Evolutionary conservation across 2,888 invertebrate species (phyloP).

Genomic region (Nymphalis polychloros): DNA sequence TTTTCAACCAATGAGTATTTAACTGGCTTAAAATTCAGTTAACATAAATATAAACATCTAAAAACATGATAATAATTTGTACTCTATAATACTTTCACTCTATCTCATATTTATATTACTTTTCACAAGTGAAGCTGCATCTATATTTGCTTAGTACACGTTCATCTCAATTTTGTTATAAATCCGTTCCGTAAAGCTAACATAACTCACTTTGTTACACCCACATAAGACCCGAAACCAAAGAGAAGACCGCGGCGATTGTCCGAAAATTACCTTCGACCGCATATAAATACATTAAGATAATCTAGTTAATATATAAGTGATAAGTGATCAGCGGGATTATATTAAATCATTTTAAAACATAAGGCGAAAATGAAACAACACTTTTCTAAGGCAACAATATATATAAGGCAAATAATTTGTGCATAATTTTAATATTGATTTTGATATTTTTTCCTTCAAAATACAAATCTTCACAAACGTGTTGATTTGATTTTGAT

Average conservation of each 20-base stretch:
- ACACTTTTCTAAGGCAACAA: background rate
- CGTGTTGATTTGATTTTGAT: too few relatives aligned
- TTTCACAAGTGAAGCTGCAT: background rate
- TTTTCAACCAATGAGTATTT: too few relatives aligned
- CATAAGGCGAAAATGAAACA: background rate
- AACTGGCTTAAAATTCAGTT: too few relatives aligned
- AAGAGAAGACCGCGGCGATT: constrained; percentile 63
- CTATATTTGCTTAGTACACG: too few relatives aligned
- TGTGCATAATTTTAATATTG: too few relatives aligned
- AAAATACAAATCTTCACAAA: too few relatives aligned
- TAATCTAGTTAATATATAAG: constrained; percentile 56
- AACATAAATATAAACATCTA: too few relatives aligned
- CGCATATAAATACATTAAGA: constrained; percentile 79
- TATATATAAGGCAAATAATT: background rate
- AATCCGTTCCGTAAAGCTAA: constrained; percentile 43
- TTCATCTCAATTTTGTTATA: constrained; percentile 24
- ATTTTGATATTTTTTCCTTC: too few relatives aligned
- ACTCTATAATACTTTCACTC: too few relatives aligned
- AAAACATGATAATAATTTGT: too few relatives aligned
- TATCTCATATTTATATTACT: too few relatives aligned
- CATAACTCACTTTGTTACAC: constrained; percentile 43
- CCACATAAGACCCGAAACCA: constrained; percentile 45
- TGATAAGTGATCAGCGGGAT: constrained; percentile 24
- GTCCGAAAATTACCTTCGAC: constrained; percentile 79
- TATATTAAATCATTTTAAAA: too few relatives aligned